Conservation (phyloP, 1,140 invertebrate genomes). For the Cyclina sinensis region DNA sequence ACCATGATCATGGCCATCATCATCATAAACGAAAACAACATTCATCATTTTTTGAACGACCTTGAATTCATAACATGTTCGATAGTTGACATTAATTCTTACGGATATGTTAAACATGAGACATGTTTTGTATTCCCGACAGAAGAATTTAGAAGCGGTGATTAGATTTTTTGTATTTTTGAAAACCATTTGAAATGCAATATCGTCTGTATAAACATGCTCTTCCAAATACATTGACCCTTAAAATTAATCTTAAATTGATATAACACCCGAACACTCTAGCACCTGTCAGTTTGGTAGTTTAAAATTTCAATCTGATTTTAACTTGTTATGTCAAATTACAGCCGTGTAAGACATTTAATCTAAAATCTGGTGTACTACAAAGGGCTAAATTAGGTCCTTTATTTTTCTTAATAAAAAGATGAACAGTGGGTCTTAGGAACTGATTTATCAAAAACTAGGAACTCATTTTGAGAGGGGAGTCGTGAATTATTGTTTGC, state of each 20-base stretch:
- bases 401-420: background rate
- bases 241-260: constrained; percentile 2
- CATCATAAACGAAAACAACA: background rate
- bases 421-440: background rate
- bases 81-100: too few species aligned
- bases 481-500: constrained; percentile 4
- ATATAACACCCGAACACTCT: constrained; percentile 7
- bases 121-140: too few species aligned
- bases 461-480: background rate
- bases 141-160: background rate
- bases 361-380: background rate
- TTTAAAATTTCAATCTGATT: background rate
- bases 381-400: background rate
- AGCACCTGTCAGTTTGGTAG: constrained; percentile 14
- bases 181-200: background rate
- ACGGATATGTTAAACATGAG: too few species aligned
- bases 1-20: background rate
- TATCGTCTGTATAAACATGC: background rate
- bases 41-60: too few species aligned
- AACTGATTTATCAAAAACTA: constrained; percentile 7
- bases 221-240: constrained; percentile 8
- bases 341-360: background rate
- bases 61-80: too few species aligned
- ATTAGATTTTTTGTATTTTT: background rate
- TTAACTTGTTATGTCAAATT: background rate